Evolutionary conservation across 2,888 invertebrate species (phyloP).

Genomic region (Sussaba pulchella): DNA sequence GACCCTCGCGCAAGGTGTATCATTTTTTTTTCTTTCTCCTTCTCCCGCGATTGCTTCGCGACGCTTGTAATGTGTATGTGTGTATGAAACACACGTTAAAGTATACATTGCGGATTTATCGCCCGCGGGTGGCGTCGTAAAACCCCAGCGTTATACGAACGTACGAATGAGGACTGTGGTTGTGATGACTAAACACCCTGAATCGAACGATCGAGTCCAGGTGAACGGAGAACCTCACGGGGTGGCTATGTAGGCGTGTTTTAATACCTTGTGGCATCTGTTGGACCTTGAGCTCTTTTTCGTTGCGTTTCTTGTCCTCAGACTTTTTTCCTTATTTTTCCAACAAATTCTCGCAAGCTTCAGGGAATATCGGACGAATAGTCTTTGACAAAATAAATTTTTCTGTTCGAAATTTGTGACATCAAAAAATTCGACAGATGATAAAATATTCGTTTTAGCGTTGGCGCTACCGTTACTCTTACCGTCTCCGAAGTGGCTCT

Average conservation of each 20-base stretch:
- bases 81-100: neutral
- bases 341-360: too few relatives aligned
- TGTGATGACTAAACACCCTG: slow-evolving; percentile 53
- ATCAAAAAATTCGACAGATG: too few relatives aligned
- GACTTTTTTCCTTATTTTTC: too few relatives aligned
- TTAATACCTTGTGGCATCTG: neutral
- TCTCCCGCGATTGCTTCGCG: slow-evolving; percentile 41
- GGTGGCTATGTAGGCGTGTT: slow-evolving; percentile 44
- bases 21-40: slow-evolving; percentile 50
- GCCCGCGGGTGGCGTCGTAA: slow-evolving; percentile 32
- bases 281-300: neutral
- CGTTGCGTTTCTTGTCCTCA: neutral
- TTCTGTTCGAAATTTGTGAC: too few relatives aligned
- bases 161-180: slow-evolving; percentile 16
- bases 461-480: too few relatives aligned
- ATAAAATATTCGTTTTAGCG: too few relatives aligned
- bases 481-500: too few relatives aligned
- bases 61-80: slow-evolving; percentile 14
- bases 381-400: too few relatives aligned
- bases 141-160: slow-evolving; percentile 38
- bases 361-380: too few relatives aligned
- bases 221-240: slow-evolving; percentile 34
- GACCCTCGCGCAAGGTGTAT: slow-evolving; percentile 64
- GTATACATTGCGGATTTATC: slow-evolving; percentile 43
- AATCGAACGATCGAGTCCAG: slow-evolving; percentile 31